Evolutionary conservation across 2,888 invertebrate species (phyloP).

Genomic region (Nymphalis polychloros): DNA sequence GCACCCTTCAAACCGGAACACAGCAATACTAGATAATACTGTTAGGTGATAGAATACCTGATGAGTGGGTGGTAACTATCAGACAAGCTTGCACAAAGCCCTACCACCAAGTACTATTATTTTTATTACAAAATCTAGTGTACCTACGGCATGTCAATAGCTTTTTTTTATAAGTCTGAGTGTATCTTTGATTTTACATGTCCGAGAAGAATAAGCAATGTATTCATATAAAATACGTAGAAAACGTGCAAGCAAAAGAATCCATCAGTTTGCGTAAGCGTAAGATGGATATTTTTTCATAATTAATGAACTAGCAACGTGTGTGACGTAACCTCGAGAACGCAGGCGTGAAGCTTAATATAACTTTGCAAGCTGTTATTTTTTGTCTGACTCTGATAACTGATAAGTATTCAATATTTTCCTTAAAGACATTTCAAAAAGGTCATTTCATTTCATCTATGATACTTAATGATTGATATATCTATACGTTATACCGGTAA

Average conservation of each 20-base stretch:
- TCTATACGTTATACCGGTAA: too few species aligned
- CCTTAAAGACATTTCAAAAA: too few species aligned
- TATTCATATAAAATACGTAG: not conserved
- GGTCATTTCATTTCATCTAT: too few species aligned
- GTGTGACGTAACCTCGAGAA: conserved; percentile 5
- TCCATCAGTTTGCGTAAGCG: conserved; percentile 9
- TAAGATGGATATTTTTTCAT: conserved; percentile 9
- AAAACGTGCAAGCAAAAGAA: not conserved
- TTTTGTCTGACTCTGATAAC: not conserved
- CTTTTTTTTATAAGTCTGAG: not conserved
- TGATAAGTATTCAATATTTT: not conserved
- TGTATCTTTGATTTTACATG: not conserved
- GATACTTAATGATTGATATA: too few species aligned
- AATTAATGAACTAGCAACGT: conserved; percentile 3
- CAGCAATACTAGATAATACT: too few species aligned
- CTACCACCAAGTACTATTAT: too few species aligned
- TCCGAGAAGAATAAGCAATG: not conserved
- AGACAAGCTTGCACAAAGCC: too few species aligned
- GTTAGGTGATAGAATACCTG: too few species aligned
- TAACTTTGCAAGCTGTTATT: not conserved
- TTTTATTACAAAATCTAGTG: too few species aligned
- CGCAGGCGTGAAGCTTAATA: conserved; percentile 9
- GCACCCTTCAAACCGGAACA: too few species aligned
- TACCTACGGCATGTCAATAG: too few species aligned
- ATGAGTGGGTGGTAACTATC: too few species aligned